Conservation (phyloP, 1,140 invertebrate genomes). For the Lepidurus apus region DNA sequence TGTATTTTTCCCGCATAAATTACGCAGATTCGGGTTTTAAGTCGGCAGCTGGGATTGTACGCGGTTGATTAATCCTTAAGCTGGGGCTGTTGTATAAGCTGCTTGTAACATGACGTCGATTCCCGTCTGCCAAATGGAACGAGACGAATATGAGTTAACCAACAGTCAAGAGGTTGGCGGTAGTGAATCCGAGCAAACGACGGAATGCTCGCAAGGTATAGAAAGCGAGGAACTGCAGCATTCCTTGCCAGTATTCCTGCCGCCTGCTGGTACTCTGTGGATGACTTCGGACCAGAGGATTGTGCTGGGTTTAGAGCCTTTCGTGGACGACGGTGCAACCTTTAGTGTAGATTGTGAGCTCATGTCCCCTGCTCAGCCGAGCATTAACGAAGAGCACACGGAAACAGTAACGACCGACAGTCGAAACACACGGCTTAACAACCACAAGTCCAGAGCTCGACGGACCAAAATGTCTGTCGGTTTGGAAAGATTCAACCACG, state of each 20-base stretch:
- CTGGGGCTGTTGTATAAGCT: background rate
- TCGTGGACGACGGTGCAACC: background rate
- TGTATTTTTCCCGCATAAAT: background rate
- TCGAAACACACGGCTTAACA: background rate
- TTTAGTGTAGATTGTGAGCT: background rate
- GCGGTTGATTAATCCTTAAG: background rate
- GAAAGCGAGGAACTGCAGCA: background rate
- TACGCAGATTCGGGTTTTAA: background rate
- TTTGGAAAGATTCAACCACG: background rate
- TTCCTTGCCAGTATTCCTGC: background rate
- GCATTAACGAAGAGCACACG: background rate
- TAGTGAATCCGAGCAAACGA: background rate
- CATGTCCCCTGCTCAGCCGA: background rate
- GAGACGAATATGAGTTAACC: background rate
- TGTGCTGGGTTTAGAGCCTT: constrained; percentile 1
- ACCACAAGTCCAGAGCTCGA: background rate
- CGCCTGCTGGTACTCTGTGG: background rate
- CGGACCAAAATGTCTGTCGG: background rate
- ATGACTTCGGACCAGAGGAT: background rate
- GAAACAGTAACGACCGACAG: background rate
- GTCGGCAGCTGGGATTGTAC: background rate
- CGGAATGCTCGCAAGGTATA: background rate
- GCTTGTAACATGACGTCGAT: background rate
- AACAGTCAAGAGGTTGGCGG: background rate
- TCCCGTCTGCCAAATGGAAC: background rate